Conservation (phyloP, 2,888 invertebrate species). For the Suillia variegata region DNA sequence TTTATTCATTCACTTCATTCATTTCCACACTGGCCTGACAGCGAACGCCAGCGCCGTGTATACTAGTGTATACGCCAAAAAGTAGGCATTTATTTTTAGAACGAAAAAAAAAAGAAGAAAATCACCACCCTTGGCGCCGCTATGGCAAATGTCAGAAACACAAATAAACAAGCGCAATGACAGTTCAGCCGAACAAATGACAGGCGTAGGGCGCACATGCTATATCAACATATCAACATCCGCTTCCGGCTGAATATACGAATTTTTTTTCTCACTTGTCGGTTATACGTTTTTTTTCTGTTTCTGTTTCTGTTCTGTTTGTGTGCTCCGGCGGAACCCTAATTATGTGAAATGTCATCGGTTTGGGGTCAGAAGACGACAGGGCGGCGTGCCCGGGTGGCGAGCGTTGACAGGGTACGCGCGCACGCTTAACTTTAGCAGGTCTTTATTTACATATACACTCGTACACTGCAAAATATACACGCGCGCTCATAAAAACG, state of each 20-base stretch:
- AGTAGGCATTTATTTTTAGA: neutral
- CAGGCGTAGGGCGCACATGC: constrained; percentile 26
- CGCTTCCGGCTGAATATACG: constrained; percentile 2
- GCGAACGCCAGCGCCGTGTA: neutral
- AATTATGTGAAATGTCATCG: constrained; percentile 23
- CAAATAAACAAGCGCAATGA: constrained; percentile 35
- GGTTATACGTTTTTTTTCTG: constrained; percentile 16
- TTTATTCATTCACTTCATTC: too few relatives aligned
- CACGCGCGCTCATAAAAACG: neutral
- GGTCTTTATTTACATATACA: constrained; percentile 18
- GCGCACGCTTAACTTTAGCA: constrained; percentile 7
- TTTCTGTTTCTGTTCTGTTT: neutral
- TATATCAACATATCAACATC: constrained; percentile 4
- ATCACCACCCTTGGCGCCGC: constrained; percentile 29
- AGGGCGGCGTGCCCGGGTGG: too few relatives aligned
- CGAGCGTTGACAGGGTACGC: neutral
- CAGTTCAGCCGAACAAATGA: constrained; percentile 52
- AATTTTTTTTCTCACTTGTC: constrained; percentile 1
- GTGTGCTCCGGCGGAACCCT: constrained; percentile 13
- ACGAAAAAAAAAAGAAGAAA: constrained; percentile 13
- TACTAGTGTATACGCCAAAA: neutral
- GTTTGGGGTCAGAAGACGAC: too few relatives aligned
- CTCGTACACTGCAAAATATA: neutral
- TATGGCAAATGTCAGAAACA: constrained; percentile 33
- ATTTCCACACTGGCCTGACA: too few relatives aligned